These are phyloP conservation scores for Drosophila austrosaltans DNA, from an alignment of 2,888 invertebrate species.

Conservation along the genomic window DNA sequence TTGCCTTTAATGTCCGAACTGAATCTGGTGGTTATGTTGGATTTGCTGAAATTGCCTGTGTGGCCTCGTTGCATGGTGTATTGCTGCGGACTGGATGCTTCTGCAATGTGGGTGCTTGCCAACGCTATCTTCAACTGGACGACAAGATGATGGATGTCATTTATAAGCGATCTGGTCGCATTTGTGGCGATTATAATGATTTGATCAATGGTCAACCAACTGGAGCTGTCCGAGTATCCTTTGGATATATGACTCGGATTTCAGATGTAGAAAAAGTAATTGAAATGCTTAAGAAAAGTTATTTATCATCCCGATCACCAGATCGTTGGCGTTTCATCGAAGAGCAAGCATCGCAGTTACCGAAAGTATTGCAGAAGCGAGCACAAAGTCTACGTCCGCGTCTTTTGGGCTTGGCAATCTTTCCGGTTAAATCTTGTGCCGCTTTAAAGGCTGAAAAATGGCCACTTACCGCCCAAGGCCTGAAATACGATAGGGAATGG, in stretches of 20 bases:
- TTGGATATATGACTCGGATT: constrained; percentile 94
- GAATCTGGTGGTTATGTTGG: constrained; percentile 92
- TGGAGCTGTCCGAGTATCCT: constrained; percentile 95
- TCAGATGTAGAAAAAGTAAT: constrained; percentile 89
- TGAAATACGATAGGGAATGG: constrained; percentile 96
- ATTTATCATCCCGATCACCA: constrained; percentile 83
- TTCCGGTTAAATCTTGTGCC: constrained; percentile 96
- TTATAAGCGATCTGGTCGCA: constrained; percentile 91
- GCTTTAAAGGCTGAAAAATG: constrained; percentile 89
- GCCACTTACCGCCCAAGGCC: constrained; percentile 90
- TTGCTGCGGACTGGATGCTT: constrained; percentile 96
- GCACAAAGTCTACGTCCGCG: constrained; percentile 64
- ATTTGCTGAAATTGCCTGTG: constrained; percentile 95
- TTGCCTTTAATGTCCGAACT: constrained; percentile 94
- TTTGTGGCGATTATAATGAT: constrained; percentile 95
- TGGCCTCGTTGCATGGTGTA: constrained; percentile 94
- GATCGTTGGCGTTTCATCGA: constrained; percentile 66
- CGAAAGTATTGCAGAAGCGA: constrained; percentile 69
- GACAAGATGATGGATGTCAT: constrained; percentile 89
- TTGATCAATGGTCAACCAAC: constrained; percentile 94
- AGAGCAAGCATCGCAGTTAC: constrained; percentile 57
- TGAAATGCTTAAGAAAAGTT: constrained; percentile 90
- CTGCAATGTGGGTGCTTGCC: constrained; percentile 98
- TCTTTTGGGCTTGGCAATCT: constrained; percentile 87
- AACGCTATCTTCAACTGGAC: constrained; percentile 89